Evolutionary conservation across 2,113 vertebrate species (phyloP).

Genomic region (Colius striatus): DNA sequence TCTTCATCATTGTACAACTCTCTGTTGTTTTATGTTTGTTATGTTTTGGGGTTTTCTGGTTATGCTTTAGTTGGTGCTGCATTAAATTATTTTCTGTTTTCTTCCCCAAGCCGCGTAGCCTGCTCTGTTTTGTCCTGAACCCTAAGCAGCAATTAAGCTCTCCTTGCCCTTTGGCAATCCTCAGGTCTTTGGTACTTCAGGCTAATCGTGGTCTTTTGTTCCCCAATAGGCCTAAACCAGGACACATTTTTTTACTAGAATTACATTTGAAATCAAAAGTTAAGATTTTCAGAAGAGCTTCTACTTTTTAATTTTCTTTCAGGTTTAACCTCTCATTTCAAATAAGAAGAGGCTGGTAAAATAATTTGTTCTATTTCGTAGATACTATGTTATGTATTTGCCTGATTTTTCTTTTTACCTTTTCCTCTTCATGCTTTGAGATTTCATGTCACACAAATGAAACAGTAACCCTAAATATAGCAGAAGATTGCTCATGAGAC

Average conservation of each 20-base stretch:
- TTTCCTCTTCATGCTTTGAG: constrained; percentile 31
- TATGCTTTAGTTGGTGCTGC: too few relatives aligned
- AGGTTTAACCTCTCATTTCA: neutral
- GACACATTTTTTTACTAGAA: neutral
- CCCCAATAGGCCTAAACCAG: too few relatives aligned
- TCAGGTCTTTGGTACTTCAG: too few relatives aligned
- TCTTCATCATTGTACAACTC: too few relatives aligned
- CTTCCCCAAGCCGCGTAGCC: too few relatives aligned
- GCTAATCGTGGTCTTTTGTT: too few relatives aligned
- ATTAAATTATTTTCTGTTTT: too few relatives aligned
- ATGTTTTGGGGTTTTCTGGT: too few relatives aligned
- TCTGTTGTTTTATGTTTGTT: too few relatives aligned
- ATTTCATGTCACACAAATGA: constrained; percentile 27
- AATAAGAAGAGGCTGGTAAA: neutral
- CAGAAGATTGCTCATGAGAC: constrained; percentile 40
- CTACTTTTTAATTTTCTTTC: neutral
- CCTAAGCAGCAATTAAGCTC: too few relatives aligned
- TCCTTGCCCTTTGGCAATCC: too few relatives aligned
- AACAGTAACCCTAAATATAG: constrained; percentile 40
- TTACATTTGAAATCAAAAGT: neutral
- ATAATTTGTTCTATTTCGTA: neutral
- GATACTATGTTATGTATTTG: neutral
- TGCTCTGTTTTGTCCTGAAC: too few relatives aligned
- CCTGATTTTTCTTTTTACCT: constrained; percentile 14
- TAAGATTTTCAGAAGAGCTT: neutral